phyloP scores from a whole-genome alignment of 2,113 vertebrate species.

The Chitala chitala region DNA sequence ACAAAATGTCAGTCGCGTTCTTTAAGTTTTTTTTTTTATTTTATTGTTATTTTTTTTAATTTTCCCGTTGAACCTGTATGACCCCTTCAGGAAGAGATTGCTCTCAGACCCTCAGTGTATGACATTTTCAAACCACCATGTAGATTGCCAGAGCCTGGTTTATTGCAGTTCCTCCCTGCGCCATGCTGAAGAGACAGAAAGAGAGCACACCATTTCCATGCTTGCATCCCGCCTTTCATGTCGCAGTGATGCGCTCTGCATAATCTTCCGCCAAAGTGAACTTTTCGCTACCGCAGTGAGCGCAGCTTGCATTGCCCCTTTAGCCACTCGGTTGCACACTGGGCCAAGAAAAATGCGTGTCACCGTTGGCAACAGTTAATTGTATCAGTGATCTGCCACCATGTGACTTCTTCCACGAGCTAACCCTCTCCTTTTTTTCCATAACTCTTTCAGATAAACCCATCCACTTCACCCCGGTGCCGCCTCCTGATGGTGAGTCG shows the following conservation, averaged over 20 bases:
- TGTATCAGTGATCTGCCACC: background rate
- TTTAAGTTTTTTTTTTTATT: too few relatives aligned
- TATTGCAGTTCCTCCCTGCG: background rate
- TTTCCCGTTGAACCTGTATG: background rate
- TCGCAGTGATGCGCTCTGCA: background rate
- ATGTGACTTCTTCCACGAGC: conserved; percentile 20
- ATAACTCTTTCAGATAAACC: conserved; percentile 78
- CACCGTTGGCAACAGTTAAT: background rate
- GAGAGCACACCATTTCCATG: background rate
- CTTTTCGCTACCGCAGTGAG: background rate
- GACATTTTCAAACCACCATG: background rate
- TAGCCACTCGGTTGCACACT: background rate
- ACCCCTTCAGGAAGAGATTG: background rate
- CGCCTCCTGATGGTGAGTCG: conserved; percentile 86
- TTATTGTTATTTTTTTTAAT: background rate
- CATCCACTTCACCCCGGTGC: conserved; percentile 72
- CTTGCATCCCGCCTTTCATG: background rate
- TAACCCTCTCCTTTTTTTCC: conserved; percentile 43
- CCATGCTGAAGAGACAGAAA: background rate
- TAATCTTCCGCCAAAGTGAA: background rate
- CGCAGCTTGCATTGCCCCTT: background rate
- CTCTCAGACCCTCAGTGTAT: background rate
- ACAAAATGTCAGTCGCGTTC: too few relatives aligned
- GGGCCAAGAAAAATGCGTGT: background rate
- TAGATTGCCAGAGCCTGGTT: background rate